Base-by-base conservation (phyloP, 2,113 vertebrate species). In the Sinocyclocheilus anophthalmus region DNA sequence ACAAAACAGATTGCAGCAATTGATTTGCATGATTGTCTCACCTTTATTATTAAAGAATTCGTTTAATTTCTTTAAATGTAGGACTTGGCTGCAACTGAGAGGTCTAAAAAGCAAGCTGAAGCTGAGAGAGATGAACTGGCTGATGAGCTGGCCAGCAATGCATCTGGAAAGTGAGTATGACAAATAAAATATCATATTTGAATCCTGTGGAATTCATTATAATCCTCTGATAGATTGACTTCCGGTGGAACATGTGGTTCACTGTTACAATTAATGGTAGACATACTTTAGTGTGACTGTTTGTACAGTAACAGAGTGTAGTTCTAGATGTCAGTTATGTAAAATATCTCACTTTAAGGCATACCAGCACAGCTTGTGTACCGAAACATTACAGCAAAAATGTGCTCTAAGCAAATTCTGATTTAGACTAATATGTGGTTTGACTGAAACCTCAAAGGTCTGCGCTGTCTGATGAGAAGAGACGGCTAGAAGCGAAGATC, bases 51-150 rank as follows among this genome's bases (percentile, higher is more conserved):
- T 53, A 11, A 45, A 45, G 42, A 45, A 42, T 42, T 42, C 1
- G 0, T 45, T 11, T 11, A 45, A 10, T 45, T 63, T 83, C n/a
- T 63, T 48, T 30, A 9, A 48, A 16, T 33, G 50, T 82, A 99
- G 98, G 98, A 99, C 26, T 91, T 99, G 88, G 98, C 98, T 1
- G 96, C 97, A 0, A 97, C 97, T 3, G 98, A 99, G 90, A 94
- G 98, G 22, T 96, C 95, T 1, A 97, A 97, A 39, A 98, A 98
- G 86, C 98, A 99, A 73, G 97, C 97, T 0, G 98, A 99, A 89
- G 93, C 96, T 87, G 98, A 99, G 89, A 96, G 98, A 57, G 98
- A 99, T 2, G 98, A 99, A 85, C 92, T 99, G 88, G 96, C 97
- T 0, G 98, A 99, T 72, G 98, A 99, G 90, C 95, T 99, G 85